Evolutionary conservation across 2,797 vertebrate genomes (phyloP), one percentile per base, ranked within the genome.

Genomic region (Falco cherrug): DNA sequence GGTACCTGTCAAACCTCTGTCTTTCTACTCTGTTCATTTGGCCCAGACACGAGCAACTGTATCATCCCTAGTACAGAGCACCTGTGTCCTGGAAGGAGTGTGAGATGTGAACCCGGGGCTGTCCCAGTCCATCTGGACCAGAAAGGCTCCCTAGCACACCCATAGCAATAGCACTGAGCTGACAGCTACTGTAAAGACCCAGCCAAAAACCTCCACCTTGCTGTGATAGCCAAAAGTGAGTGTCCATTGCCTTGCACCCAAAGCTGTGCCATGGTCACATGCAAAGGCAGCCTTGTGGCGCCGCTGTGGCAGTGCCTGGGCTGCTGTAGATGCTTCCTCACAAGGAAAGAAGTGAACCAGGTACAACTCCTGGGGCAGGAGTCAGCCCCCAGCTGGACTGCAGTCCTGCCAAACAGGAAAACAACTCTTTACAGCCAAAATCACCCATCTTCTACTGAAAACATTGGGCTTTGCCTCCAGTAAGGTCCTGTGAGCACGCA

Each of bases 41-140:
- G 13, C 26, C 29, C 48, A 51, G 53, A 37, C 0, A 0, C 7
- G n/a, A 82, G n/a, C 0, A 0, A 53, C 54, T 48, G 37, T 48
- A 84, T 18, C 61, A 75, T 16, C n/a, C 12, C 64, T 28, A 22
- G 33, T 29, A 33, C 25, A 35, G 51, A 91, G 59, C 37, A 41
- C 60, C 56, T 31, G 31, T 39, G 28, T 35, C 31, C 56, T 31
- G 31, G n/a, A 20, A 41, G 50, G 31, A 74, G 41, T 1, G 1
- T 2, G 11, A 24, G 45, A 22, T 21, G 51, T 41, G 65, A 61
- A 73, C 22, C n/a, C 57, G 21, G 61, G 57, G 28, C 56, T 83
- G 31, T 14, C 54, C 45, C 54, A 6, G 31, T 6, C 50, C 51
- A 21, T 25, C 48, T n/a, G 60, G 26, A 48, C 43, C 45, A 63